A percentile compares a stretch with the other conserved stretches of the same genome.
These are phyloP conservation scores for Macquaria australasica DNA, from an alignment of 2,113 vertebrate genomes.

Conservation along the genomic window DNA sequence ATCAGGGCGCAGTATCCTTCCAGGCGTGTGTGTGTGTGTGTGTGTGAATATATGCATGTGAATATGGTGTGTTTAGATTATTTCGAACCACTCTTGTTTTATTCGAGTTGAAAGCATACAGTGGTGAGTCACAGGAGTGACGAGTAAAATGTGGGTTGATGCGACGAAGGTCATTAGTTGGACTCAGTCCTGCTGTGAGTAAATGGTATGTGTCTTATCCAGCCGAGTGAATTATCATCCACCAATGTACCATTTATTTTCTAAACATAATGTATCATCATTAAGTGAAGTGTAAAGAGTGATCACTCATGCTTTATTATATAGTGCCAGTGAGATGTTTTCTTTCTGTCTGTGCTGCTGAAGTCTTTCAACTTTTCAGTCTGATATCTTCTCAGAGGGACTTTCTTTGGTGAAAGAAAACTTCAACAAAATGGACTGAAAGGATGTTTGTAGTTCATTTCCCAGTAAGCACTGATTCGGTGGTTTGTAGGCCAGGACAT, in stretches of 20 bases:
- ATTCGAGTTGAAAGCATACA: neutral
- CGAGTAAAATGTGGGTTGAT: constrained; percentile 51
- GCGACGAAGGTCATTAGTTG: constrained; percentile 1
- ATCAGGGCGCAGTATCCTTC: constrained; percentile 84
- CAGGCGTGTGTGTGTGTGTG: constrained; percentile 70
- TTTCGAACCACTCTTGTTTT: neutral
- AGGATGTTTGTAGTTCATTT: neutral
- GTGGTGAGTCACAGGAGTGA: constrained; percentile 50
- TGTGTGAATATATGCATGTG: neutral
- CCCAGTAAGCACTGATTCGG: neutral
- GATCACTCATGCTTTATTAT: neutral
- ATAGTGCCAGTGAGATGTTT: neutral
- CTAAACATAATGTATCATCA: neutral
- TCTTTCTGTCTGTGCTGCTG: neutral
- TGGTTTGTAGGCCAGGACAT: neutral
- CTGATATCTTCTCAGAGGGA: neutral
- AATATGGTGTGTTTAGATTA: neutral
- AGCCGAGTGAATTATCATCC: constrained; percentile 24
- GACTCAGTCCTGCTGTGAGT: constrained; percentile 35
- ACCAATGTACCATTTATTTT: neutral
- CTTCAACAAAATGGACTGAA: neutral
- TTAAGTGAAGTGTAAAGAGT: neutral
- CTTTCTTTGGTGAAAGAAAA: neutral
- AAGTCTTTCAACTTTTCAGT: neutral
- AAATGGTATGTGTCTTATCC: constrained; percentile 27